Conservation (phyloP, 2,888 invertebrate species). For the Parnassius orleans region DNA sequence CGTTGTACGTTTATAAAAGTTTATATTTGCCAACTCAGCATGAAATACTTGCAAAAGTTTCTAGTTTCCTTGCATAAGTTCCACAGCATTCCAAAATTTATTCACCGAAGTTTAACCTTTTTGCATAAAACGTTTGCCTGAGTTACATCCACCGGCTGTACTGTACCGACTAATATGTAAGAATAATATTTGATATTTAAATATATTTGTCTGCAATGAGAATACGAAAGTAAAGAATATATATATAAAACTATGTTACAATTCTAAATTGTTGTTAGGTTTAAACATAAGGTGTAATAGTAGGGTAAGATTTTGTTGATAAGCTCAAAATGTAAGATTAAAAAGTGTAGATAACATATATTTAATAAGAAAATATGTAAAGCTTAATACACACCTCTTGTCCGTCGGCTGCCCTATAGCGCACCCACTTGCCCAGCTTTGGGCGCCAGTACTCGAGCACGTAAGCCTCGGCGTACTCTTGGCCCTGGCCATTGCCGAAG, state of each 20-base stretch:
- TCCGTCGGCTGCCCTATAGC: slow-evolving; percentile 87
- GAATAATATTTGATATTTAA: too few relatives aligned
- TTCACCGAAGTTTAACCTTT: slow-evolving; percentile 18
- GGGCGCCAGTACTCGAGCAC: slow-evolving; percentile 92
- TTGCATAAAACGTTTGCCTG: slow-evolving; percentile 23
- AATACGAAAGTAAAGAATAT: not conserved
- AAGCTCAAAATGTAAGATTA: not conserved
- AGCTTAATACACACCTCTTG: slow-evolving; percentile 84
- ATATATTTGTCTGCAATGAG: not conserved
- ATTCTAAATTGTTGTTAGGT: too few relatives aligned
- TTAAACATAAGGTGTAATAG: too few relatives aligned
- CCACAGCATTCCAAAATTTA: not conserved
- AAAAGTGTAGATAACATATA: not conserved
- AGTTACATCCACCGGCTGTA: slow-evolving; percentile 11
- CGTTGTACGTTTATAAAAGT: slow-evolving; percentile 11
- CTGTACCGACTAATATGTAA: too few relatives aligned
- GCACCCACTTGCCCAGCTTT: slow-evolving; percentile 89
- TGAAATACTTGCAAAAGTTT: slow-evolving; percentile 14
- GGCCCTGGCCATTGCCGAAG: slow-evolving; percentile 95
- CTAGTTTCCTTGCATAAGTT: slow-evolving; percentile 4
- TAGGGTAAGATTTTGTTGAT: too few relatives aligned
- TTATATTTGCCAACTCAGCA: slow-evolving; percentile 21
- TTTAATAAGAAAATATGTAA: too few relatives aligned
- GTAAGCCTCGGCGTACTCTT: slow-evolving; percentile 92
- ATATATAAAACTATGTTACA: too few relatives aligned